A percentile compares a stretch with the other conserved stretches of the same genome.
phyloP scores from a whole-genome alignment of 2,113 vertebrate genomes.

The Podilymbus podiceps region DNA sequence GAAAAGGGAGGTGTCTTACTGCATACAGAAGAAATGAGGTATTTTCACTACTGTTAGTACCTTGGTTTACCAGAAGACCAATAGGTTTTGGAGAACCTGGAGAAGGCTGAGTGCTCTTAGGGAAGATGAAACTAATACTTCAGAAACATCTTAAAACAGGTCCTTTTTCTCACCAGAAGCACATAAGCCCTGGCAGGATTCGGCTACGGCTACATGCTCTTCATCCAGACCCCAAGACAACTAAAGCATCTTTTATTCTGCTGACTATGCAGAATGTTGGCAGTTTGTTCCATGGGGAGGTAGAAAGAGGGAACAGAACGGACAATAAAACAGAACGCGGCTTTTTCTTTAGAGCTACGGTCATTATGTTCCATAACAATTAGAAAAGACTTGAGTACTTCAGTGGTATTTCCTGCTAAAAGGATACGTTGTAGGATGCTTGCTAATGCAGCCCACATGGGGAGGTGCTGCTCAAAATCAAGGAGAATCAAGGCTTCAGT shows the following conservation, averaged over 20 bases:
- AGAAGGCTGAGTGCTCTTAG: neutral
- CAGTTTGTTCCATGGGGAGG: neutral
- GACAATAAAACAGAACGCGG: fast-evolving
- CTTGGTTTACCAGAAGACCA: neutral
- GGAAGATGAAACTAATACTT: neutral
- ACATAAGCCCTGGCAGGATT: neutral
- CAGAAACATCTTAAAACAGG: neutral
- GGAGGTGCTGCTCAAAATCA: neutral
- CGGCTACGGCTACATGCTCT: neutral
- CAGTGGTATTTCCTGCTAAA: neutral
- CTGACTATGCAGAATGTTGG: neutral
- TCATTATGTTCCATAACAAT: neutral
- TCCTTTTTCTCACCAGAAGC: neutral
- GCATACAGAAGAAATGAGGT: neutral
- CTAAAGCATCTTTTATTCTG: neutral
- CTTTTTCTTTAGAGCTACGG: neutral
- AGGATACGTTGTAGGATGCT: neutral
- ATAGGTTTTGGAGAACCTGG: neutral
- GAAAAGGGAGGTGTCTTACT: neutral
- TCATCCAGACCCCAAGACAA: neutral
- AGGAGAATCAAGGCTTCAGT: neutral
- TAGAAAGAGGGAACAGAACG: neutral
- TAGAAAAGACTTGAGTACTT: neutral
- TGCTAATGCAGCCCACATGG: neutral
- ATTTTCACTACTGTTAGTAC: neutral